Percentiles rank a stretch among this genome's conserved stretches.
Conservation (phyloP, 1,140 invertebrate genomes). For the Ctenoplectra terminalis region DNA sequence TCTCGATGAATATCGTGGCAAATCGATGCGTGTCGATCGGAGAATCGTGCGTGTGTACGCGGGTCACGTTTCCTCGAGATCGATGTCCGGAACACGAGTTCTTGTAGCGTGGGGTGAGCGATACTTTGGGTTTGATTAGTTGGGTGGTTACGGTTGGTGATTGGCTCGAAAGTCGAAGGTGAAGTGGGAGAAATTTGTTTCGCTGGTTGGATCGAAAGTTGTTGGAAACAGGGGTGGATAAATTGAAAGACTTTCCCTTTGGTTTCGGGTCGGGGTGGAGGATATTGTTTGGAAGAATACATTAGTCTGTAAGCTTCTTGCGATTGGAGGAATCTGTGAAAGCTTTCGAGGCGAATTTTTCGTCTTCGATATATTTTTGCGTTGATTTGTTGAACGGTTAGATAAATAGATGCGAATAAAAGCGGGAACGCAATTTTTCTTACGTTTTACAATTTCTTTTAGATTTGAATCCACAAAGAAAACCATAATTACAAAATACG, state of each 20-base stretch:
- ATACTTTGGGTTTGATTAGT: slow-evolving; percentile 25
- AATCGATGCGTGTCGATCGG: background rate
- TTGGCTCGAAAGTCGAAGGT: background rate
- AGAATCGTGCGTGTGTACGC: background rate
- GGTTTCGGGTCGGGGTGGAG: background rate
- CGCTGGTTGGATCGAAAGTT: background rate
- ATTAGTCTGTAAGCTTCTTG: background rate
- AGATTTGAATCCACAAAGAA: no score
- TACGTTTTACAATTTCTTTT: no score
- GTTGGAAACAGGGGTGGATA: background rate
- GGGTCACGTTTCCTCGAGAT: slow-evolving; percentile 1
- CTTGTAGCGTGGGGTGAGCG: background rate
- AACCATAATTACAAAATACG: no score
- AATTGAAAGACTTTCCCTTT: background rate
- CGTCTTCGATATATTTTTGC: background rate
- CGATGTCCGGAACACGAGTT: background rate
- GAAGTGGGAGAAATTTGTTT: background rate
- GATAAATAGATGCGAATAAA: background rate
- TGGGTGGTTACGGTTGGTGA: slow-evolving; percentile 4
- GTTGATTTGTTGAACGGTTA: background rate
- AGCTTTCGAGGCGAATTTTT: background rate
- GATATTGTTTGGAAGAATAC: background rate
- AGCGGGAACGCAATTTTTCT: no score
- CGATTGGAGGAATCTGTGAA: no score
- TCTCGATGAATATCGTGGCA: background rate